A percentile compares a stretch with the other conserved stretches of the same genome.
These are phyloP conservation scores for Phaethornis superciliosus DNA, from an alignment of 2,113 vertebrate species.

Conservation along the genomic window DNA sequence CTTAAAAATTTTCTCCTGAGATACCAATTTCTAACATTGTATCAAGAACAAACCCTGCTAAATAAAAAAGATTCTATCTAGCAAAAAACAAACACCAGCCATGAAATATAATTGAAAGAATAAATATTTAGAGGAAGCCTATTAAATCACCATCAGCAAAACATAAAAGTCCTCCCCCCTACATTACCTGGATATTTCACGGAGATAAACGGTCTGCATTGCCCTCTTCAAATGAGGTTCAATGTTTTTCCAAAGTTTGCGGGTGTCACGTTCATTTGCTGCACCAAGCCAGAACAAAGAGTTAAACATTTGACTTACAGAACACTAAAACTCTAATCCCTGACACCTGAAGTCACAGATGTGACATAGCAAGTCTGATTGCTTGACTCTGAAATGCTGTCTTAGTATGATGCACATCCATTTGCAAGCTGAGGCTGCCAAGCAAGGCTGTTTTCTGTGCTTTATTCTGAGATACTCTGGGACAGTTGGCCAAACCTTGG, in stretches of 20 bases:
- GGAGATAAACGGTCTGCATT: constrained; percentile 96
- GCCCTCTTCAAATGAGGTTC: constrained; percentile 97
- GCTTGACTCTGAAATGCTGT: not conserved
- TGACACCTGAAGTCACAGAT: not conserved
- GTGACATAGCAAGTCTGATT: not conserved
- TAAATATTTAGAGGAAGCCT: not conserved
- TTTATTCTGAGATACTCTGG: not conserved
- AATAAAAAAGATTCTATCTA: not conserved
- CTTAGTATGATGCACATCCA: not conserved
- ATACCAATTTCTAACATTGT: not conserved
- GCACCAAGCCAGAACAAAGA: not conserved
- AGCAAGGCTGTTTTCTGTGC: not conserved
- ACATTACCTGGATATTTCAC: constrained; percentile 92
- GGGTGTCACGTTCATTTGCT: constrained; percentile 92
- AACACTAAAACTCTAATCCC: not conserved
- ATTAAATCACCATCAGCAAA: not conserved
- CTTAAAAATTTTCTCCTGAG: not conserved
- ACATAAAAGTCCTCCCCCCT: not conserved
- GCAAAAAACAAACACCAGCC: not conserved
- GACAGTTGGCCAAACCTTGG: not conserved
- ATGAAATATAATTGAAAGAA: not conserved
- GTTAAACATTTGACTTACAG: not conserved
- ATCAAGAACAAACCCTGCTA: not conserved
- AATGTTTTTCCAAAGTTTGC: constrained; percentile 94
- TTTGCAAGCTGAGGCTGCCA: not conserved